Evolutionary conservation across 2,113 vertebrate genomes (phyloP), one percentile per base, ranked within the genome.

Genomic region (Benitochromis conjunctus): DNA sequence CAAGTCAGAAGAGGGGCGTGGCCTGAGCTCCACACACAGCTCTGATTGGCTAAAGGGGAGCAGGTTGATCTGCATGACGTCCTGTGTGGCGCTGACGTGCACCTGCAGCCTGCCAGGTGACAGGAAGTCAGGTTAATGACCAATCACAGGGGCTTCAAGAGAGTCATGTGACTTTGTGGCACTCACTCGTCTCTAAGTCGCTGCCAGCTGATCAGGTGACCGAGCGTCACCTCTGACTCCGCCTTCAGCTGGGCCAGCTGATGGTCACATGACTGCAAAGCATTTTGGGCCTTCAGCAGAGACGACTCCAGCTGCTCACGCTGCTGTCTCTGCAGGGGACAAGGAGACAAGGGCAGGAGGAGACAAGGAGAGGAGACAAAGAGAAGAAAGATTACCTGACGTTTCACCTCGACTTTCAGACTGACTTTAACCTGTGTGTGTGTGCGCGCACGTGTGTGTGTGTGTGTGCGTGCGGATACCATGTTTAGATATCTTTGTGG

Each of bases 1-100:
- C 18, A 18, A 56, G 21, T 14, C 1, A 5, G 56, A 36, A 5
- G 48, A 19, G 41, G 48, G 69, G 83, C 41, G 78, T 51, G 95
- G 94, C 62, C 91, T 89, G 64, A 96, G 87, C 87, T 95, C 95
- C 54, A 97, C 43, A 18, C 76, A 79, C 18, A 96, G 84, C 91
- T 96, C 89, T 19, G 93, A 94, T 16, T 90, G 92, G 81, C 46
- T 92, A 80, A 93, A 48, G 11, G 91, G 85, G 16, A 95, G 79
- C 84, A 96, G 74, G 41, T 74, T 92, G 82, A 92, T 87, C 82
- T 95, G 92, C 81, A 93, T 93, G 13, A 89, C 34, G 1, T 74
- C 76, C 80, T 95, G 91, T 1, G 26, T 69, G 3, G 80, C 53
- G 1, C 64, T 82, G 16, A 94, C 7, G 5, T 43, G 57, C 3